These are phyloP conservation scores for Nannospalax galili DNA, from an alignment of 2,113 vertebrate species.

Conservation along the genomic window DNA sequence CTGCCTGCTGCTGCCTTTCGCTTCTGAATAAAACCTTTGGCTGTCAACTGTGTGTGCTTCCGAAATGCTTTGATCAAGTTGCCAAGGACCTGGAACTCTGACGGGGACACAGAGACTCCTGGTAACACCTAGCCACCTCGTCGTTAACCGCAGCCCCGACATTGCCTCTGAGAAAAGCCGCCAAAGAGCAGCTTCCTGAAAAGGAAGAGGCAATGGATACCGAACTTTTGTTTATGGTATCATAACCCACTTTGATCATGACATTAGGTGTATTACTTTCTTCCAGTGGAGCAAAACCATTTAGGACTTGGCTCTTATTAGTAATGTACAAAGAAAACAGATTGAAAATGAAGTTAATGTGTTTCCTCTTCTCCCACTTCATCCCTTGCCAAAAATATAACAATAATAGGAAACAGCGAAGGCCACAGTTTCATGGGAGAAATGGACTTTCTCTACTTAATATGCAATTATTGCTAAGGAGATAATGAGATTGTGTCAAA, in stretches of 20 bases:
- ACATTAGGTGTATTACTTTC: background rate
- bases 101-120: no score
- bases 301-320: background rate
- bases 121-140: no score
- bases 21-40: no score
- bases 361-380: background rate
- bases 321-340: background rate
- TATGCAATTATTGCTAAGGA: background rate
- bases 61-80: no score
- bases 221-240: background rate
- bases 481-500: background rate
- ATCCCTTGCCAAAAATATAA: background rate
- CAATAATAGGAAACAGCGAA: background rate
- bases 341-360: background rate
- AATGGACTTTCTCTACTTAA: background rate
- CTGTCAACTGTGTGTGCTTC: no score
- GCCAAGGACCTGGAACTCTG: no score
- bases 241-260: no score
- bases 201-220: rapidly evolving
- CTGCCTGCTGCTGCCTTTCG: no score
- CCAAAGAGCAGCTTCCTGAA: background rate
- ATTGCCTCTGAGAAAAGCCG: background rate
- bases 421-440: background rate
- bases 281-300: background rate
- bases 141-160: no score